Conservation (phyloP, 2,888 invertebrate species). For the Leucophenga montana region DNA sequence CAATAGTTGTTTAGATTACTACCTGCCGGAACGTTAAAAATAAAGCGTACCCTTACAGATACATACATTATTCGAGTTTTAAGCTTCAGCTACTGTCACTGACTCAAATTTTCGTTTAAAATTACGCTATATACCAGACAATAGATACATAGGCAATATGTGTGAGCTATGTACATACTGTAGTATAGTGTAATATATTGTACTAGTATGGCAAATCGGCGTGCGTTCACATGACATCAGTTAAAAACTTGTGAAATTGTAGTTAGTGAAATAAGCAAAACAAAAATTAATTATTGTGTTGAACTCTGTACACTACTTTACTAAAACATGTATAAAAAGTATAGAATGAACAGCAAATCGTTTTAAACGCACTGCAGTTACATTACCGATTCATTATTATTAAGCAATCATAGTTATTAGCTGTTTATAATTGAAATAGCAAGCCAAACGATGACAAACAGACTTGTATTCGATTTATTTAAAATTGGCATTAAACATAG, state of each 20-base stretch:
- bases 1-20: conserved; percentile 1
- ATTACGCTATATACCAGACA: background rate
- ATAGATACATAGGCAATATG: background rate
- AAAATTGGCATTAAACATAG: no score
- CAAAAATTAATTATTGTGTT: no score
- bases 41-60: background rate
- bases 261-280: background rate
- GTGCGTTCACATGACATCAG: conserved; percentile 36
- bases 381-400: no score
- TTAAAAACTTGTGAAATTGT: conserved; percentile 35
- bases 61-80: conserved; percentile 16
- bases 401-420: no score
- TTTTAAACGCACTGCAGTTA: no score
- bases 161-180: background rate
- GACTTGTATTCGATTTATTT: no score
- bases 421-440: no score
- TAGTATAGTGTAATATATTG: background rate
- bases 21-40: conserved; percentile 1
- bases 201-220: conserved; percentile 1
- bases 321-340: no score
- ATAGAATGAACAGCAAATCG: no score
- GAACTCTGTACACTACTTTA: no score
- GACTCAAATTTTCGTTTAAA: background rate
- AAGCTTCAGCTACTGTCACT: conserved; percentile 4
- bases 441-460: no score